Evolutionary conservation across 2,888 invertebrate genomes (phyloP).

Genomic region (Archips crataeganus): DNA sequence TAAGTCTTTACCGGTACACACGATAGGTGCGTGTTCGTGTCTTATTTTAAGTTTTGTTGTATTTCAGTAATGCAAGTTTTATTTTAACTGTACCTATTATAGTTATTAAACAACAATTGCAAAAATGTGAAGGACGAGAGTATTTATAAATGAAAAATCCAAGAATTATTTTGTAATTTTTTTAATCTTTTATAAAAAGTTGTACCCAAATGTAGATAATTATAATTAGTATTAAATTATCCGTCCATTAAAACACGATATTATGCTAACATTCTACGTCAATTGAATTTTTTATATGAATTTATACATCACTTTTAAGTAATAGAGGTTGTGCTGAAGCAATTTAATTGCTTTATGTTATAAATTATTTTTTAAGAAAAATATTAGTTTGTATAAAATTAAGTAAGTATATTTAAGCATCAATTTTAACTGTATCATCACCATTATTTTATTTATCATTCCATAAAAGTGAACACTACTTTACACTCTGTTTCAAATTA

Average conservation of each 20-base stretch:
- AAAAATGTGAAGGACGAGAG: conserved; percentile 11
- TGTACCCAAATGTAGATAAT: conserved; percentile 79
- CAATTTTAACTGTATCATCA: conserved; percentile 20
- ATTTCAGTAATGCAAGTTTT: not conserved
- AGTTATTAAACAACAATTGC: conserved; percentile 3
- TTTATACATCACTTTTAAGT: conserved; percentile 52
- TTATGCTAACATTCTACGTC: conserved; percentile 52
- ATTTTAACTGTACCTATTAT: not conserved
- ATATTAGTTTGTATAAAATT: conserved; percentile 49
- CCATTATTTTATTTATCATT: conserved; percentile 29
- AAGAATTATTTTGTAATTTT: conserved; percentile 40
- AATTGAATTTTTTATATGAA: conserved; percentile 52
- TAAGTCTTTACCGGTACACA: not conserved
- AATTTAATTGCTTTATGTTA: conserved; percentile 75
- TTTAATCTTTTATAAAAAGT: conserved; percentile 49
- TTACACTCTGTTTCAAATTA: not conserved
- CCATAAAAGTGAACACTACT: conserved; percentile 13
- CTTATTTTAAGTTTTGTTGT: not conserved
- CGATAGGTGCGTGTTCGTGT: not conserved
- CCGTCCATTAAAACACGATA: conserved; percentile 62
- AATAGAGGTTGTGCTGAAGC: conserved; percentile 75
- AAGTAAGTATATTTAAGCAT: conserved; percentile 35
- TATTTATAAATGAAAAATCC: conserved; percentile 43
- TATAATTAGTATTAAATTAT: conserved; percentile 48
- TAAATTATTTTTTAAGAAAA: conserved; percentile 47